Evolutionary conservation across 2,888 invertebrate species (phyloP).

Genomic region (Protonemura montana): DNA sequence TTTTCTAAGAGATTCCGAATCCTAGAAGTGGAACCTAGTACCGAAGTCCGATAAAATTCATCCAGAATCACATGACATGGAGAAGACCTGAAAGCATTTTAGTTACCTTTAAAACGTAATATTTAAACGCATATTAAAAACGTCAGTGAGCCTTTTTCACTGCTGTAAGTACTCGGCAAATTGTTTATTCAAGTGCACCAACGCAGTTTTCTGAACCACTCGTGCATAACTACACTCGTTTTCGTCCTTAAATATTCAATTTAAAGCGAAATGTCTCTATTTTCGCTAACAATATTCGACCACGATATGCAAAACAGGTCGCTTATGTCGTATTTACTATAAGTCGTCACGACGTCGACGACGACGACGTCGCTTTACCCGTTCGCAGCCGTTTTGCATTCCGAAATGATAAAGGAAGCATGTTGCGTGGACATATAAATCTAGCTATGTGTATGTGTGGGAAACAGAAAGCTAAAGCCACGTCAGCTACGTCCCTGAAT

Average conservation of each 20-base stretch:
- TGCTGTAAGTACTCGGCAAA: too few relatives aligned
- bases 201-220: background rate
- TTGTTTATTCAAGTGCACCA: background rate
- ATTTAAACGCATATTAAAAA: too few relatives aligned
- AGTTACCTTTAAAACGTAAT: too few relatives aligned
- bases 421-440: background rate
- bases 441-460: background rate
- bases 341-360: background rate
- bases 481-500: background rate
- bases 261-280: background rate
- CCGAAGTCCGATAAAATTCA: too few relatives aligned
- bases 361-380: background rate
- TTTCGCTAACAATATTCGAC: conserved; percentile 7
- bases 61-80: too few relatives aligned
- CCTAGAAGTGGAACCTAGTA: too few relatives aligned
- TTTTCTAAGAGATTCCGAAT: too few relatives aligned
- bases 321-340: conserved; percentile 4
- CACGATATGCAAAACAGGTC: background rate
- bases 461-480: conserved; percentile 8
- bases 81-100: too few relatives aligned
- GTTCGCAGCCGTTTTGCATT: background rate
- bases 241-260: background rate
- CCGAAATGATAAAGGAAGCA: conserved; percentile 17
- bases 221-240: background rate
- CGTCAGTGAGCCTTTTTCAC: too few relatives aligned